Conservation (phyloP, 2,888 invertebrate genomes). For the Phlogophora meticulosa region DNA sequence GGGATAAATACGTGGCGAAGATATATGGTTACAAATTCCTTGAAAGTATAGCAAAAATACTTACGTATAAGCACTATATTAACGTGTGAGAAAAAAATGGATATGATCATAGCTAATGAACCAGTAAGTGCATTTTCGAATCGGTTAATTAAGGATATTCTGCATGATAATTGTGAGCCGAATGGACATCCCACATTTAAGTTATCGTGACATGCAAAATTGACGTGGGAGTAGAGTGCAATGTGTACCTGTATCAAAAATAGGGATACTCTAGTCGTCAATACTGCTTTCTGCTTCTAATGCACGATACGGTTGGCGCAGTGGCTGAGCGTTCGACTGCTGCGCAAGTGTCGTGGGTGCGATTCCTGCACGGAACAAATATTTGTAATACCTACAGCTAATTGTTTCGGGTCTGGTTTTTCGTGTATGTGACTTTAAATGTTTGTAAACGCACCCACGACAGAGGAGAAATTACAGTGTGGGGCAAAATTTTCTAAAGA, state of each 20-base stretch:
- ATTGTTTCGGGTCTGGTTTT: no score
- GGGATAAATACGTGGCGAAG: slow-evolving; percentile 33
- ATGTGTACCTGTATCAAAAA: neutral
- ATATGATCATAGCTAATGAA: neutral
- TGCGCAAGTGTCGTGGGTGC: no score
- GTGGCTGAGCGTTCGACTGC: no score
- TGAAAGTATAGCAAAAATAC: slow-evolving; percentile 36
- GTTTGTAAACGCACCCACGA: no score
- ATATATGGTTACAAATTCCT: slow-evolving; percentile 60
- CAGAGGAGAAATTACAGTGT: no score
- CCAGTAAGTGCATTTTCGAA: neutral
- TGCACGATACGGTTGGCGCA: no score
- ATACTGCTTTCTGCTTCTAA: neutral
- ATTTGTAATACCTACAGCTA: no score
- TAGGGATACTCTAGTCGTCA: neutral
- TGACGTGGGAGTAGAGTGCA: neutral
- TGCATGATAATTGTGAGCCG: neutral
- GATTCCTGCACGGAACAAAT: no score
- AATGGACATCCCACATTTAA: no score
- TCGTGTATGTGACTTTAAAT: no score
- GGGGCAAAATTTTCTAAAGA: no score
- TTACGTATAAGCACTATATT: neutral
- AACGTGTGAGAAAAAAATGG: slow-evolving; percentile 13
- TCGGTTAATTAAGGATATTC: no score
- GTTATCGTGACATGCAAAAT: neutral